These are phyloP conservation scores for Trichechus manatus DNA, from an alignment of 2,113 vertebrate species.

Conservation along the genomic window DNA sequence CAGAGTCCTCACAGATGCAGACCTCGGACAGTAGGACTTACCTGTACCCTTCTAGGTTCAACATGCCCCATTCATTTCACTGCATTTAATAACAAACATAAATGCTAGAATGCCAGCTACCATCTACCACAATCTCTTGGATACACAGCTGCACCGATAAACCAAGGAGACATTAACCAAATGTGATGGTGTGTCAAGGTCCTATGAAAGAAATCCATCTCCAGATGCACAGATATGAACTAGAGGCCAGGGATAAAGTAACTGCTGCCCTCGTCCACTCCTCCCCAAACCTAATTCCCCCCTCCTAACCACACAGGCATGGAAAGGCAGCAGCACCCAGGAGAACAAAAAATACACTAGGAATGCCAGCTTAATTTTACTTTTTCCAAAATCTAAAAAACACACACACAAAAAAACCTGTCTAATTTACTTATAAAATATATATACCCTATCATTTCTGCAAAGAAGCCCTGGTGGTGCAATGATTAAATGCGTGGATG, in stretches of 20 bases:
- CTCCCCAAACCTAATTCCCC: background rate
- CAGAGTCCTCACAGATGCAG: background rate
- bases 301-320: background rate
- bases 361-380: conserved; percentile 2
- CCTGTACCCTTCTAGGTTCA: background rate
- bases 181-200: background rate
- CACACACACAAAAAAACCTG: background rate
- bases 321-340: background rate
- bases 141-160: background rate
- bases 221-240: background rate
- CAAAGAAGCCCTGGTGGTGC: too few species aligned
- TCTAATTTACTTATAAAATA: conserved; percentile 40
- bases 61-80: background rate
- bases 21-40: background rate
- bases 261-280: background rate
- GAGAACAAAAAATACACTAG: background rate
- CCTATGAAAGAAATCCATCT: background rate
- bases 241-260: background rate
- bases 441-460: background rate
- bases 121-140: background rate
- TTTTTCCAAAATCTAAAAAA: background rate
- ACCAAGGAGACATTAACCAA: conserved; percentile 3
- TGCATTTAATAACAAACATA: background rate
- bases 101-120: background rate
- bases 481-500: too few species aligned